Percentiles rank a stretch among this genome's conserved stretches.
These are phyloP conservation scores for Kryptolebias marmoratus DNA, from an alignment of 2,113 vertebrate species.

Conservation along the genomic window DNA sequence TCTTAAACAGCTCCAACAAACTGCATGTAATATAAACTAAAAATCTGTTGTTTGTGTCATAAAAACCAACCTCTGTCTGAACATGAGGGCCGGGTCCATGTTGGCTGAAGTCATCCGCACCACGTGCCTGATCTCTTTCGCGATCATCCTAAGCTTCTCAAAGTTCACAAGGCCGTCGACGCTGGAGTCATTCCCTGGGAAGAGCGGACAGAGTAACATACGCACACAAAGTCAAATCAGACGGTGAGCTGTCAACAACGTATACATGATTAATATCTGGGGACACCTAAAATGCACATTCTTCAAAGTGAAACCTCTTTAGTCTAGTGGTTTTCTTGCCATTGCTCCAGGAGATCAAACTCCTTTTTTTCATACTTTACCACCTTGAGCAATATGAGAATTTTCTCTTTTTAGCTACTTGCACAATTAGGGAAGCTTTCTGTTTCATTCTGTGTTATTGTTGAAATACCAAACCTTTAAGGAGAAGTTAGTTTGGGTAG, in stretches of 20 bases:
- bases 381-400: neutral
- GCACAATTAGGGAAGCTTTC: slow-evolving; percentile 25
- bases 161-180: slow-evolving; percentile 97
- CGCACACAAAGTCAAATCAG: neutral
- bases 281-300: slow-evolving; percentile 2
- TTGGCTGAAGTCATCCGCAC: slow-evolving; percentile 95
- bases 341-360: slow-evolving; percentile 22
- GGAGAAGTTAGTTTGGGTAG: slow-evolving; percentile 14
- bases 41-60: neutral
- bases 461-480: neutral
- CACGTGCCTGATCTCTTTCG: slow-evolving; percentile 94
- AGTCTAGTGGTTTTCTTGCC: slow-evolving; percentile 14
- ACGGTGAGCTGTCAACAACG: neutral
- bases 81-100: slow-evolving; percentile 98
- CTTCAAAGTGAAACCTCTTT: slow-evolving; percentile 28
- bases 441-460: neutral
- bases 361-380: neutral
- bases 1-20: neutral
- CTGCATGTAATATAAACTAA: neutral
- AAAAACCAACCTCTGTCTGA: slow-evolving; percentile 91
- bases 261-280: slow-evolving; percentile 18
- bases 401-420: slow-evolving; percentile 6
- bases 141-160: slow-evolving; percentile 97
- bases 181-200: slow-evolving; percentile 91
- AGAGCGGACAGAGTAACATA: neutral